Evolutionary conservation across 2,888 invertebrate species (phyloP).

Genomic region (Suillia variegata): DNA sequence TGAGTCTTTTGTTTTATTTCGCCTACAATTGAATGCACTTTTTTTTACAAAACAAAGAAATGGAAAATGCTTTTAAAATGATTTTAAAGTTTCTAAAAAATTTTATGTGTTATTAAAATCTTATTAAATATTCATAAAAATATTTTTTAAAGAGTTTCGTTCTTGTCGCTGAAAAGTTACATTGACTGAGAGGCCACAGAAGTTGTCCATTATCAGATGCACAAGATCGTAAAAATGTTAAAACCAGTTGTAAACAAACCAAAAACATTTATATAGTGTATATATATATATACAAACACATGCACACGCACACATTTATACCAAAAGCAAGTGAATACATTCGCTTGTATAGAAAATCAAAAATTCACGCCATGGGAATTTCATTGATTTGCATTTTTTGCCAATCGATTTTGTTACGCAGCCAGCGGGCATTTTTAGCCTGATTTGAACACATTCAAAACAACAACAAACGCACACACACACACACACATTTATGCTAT

Average conservation of each 20-base stretch:
- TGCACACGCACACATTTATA: neutral
- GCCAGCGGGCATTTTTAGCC: too few species aligned
- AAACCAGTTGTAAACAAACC: constrained; percentile 1
- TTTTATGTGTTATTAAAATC: too few species aligned
- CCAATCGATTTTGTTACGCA: neutral
- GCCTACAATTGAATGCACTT: neutral
- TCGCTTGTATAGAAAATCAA: neutral
- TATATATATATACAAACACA: neutral
- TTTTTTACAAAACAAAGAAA: neutral
- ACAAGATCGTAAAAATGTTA: neutral
- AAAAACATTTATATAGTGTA: neutral
- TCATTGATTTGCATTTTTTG: neutral
- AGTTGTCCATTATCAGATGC: neutral
- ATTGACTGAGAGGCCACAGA: neutral
- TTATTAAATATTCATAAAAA: too few species aligned
- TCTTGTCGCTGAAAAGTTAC: too few species aligned
- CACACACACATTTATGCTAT: too few species aligned
- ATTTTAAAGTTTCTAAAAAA: neutral
- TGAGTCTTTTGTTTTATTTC: too few species aligned
- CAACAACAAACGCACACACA: neutral
- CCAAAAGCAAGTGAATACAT: neutral
- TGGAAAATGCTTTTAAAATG: neutral
- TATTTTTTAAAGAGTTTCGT: too few species aligned
- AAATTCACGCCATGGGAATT: neutral
- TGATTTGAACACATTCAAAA: too few species aligned